A percentile compares a stretch with the other conserved stretches of the same genome.
These are phyloP conservation scores for Podarcis muralis DNA, from an alignment of 2,113 vertebrate genomes.

Conservation along the genomic window DNA sequence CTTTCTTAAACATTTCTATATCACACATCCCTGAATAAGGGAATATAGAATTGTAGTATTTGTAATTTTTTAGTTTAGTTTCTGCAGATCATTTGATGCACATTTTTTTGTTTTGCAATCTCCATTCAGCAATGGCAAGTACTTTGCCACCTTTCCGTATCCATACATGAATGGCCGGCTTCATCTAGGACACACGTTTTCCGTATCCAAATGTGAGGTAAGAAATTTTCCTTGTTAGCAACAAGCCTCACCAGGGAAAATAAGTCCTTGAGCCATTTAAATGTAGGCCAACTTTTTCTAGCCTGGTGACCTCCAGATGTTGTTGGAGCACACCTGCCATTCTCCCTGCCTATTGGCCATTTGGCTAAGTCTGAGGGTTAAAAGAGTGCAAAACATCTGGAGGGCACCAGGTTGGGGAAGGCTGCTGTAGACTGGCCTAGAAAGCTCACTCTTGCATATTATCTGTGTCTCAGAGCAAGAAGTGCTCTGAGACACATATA, in stretches of 20 bases:
- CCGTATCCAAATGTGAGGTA: constrained; percentile 97
- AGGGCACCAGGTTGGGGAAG: not conserved
- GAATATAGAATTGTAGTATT: not conserved
- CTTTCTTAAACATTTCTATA: not conserved
- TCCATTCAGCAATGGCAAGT: constrained; percentile 86
- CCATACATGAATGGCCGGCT: constrained; percentile 98
- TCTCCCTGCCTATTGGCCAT: too few species aligned
- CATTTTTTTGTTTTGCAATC: constrained; percentile 33
- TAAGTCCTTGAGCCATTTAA: not conserved
- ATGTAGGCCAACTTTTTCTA: not conserved
- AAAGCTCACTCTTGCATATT: not conserved
- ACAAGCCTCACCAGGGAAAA: not conserved
- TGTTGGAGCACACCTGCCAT: too few species aligned
- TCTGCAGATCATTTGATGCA: constrained; percentile 3
- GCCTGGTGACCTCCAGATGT: not conserved
- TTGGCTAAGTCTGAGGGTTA: too few species aligned
- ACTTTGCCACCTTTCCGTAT: constrained; percentile 93
- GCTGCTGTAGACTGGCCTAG: not conserved
- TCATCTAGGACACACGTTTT: constrained; percentile 96
- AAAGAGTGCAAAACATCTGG: too few species aligned
- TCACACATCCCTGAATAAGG: not conserved
- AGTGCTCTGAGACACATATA: too few species aligned
- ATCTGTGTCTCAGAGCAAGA: too few species aligned
- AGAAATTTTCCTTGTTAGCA: constrained; percentile 44
- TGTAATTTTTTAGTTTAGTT: not conserved